Conservation (phyloP, 2,888 invertebrate genomes). For the Drosophila paranaensis region DNA sequence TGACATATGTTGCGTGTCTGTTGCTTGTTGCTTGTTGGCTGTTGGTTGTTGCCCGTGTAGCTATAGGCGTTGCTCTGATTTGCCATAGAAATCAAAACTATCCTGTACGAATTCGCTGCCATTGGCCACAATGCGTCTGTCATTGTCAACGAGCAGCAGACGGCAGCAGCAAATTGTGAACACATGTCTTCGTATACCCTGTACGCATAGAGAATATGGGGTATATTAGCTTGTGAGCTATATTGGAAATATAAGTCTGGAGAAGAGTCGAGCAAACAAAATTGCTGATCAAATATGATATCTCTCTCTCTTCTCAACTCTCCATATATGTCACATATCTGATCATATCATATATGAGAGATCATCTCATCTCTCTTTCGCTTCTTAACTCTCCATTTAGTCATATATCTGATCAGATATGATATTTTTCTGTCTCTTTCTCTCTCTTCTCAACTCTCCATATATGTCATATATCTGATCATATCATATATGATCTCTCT, state of each 20-base stretch:
- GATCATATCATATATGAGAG: too few relatives aligned
- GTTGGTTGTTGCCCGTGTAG: neutral
- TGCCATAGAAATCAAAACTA: conserved; percentile 69
- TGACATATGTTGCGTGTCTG: conserved; percentile 64
- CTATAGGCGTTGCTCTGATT: conserved; percentile 51
- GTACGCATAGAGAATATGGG: neutral
- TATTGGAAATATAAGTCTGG: too few relatives aligned
- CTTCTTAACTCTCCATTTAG: too few relatives aligned
- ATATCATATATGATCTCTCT: neutral
- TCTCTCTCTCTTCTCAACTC: too few relatives aligned
- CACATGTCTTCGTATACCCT: conserved; percentile 14
- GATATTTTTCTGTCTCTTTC: neutral
- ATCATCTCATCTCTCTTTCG: neutral
- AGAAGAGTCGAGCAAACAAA: too few relatives aligned
- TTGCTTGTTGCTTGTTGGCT: conserved; percentile 14
- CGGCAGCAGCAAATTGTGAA: neutral
- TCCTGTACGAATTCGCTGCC: conserved; percentile 47
- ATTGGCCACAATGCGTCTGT: conserved; percentile 29
- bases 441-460: too few relatives aligned
- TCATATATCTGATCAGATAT: neutral
- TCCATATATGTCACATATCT: too few relatives aligned
- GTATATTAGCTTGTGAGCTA: neutral
- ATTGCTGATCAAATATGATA: too few relatives aligned
- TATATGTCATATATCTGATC: too few relatives aligned
- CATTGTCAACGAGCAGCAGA: conserved; percentile 15